Percentiles rank a stretch among this genome's conserved stretches.
phyloP scores from a whole-genome alignment of 2,797 vertebrate genomes.

The Poecilia picta region DNA sequence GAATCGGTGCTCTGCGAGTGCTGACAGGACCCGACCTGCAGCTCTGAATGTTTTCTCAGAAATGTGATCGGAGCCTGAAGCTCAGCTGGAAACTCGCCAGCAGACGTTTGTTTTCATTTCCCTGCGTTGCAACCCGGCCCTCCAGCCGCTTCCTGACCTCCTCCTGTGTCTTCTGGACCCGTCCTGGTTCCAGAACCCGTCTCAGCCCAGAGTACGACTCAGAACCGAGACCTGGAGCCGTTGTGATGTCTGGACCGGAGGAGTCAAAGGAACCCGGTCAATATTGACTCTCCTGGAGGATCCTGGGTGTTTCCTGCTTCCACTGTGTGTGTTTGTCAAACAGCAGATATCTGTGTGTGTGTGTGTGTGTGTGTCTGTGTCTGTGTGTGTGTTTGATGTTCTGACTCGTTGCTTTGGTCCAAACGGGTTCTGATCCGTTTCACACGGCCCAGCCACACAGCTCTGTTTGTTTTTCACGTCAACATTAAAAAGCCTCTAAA shows the following conservation, averaged over 20 bases:
- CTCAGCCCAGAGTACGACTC: background rate
- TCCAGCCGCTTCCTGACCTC: background rate
- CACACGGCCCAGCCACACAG: background rate
- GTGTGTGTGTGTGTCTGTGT: background rate
- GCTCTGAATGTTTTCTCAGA: background rate
- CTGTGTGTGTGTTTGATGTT: background rate
- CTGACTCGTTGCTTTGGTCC: background rate
- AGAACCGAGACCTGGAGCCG: background rate
- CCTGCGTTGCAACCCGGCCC: background rate
- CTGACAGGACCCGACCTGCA: background rate
- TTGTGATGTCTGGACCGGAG: background rate
- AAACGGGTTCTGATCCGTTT: background rate
- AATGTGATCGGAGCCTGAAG: background rate
- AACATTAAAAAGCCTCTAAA: background rate
- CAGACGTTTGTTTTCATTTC: background rate
- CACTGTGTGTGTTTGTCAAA: slow-evolving; percentile 11
- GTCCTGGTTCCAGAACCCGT: background rate
- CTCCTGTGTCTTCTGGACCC: background rate
- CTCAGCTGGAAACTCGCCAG: background rate
- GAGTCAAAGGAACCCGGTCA: background rate
- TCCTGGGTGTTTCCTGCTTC: slow-evolving; percentile 36
- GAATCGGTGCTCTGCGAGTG: background rate
- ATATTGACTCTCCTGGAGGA: slow-evolving; percentile 56
- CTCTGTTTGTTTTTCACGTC: background rate
- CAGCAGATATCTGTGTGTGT: background rate